These are phyloP conservation scores for Lethenteron camtschaticum DNA, from an alignment of 2,113 vertebrate genomes.

Conservation along the genomic window DNA sequence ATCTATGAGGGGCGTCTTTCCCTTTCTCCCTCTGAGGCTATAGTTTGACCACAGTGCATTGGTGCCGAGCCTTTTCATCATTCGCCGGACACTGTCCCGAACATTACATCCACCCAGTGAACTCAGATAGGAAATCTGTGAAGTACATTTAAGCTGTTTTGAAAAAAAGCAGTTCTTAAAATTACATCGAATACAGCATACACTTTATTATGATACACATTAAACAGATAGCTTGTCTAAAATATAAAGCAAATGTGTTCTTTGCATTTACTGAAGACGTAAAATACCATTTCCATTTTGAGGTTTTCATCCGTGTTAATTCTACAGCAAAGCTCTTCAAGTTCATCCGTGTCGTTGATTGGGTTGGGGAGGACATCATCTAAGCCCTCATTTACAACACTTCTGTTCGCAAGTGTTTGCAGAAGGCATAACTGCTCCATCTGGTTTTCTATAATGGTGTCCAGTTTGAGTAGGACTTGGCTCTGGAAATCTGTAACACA, in stretches of 20 bases:
- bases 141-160: conserved; percentile 3
- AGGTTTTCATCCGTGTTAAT: conserved; percentile 1
- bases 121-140: conserved; percentile 6
- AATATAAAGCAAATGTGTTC: neutral
- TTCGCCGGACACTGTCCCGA: conserved; percentile 5
- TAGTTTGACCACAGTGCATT: conserved; percentile 7
- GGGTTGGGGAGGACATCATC: conserved; percentile 6
- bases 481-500: neutral
- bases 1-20: neutral
- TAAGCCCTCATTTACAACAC: conserved; percentile 2
- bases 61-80: conserved; percentile 6
- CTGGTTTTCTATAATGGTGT: conserved; percentile 8
- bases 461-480: conserved; percentile 6
- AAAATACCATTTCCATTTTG: neutral
- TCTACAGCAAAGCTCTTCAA: conserved; percentile 2
- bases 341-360: neutral
- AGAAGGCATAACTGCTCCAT: conserved; percentile 2
- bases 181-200: neutral
- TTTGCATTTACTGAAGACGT: too few species aligned
- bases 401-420: neutral
- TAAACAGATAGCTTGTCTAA: neutral
- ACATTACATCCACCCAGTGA: conserved; percentile 1
- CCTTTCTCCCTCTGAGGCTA: conserved; percentile 7
- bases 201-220: neutral
- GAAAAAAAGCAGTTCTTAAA: neutral